A percentile compares a stretch with the other conserved stretches of the same genome.
These are phyloP conservation scores for Oscarella lobularis DNA, from an alignment of 37 sponge, comb jelly and placozoan genomes.

Conservation along the genomic window DNA sequence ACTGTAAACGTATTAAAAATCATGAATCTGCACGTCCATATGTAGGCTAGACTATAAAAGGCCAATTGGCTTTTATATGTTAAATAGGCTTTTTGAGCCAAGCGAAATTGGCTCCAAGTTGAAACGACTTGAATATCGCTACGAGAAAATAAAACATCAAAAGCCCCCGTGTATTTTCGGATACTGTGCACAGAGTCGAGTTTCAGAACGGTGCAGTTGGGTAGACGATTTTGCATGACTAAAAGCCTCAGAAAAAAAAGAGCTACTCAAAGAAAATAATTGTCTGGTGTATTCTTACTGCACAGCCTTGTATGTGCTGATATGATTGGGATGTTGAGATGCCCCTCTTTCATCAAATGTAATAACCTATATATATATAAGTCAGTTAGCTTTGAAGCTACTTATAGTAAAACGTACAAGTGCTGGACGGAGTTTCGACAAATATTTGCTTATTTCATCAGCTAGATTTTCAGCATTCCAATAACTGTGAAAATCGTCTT, in stretches of 20 bases:
- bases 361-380: constrained; percentile 28
- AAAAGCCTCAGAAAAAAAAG: too few species aligned
- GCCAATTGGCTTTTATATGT: background rate
- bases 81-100: background rate
- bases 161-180: constrained; percentile 15
- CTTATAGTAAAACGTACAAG: too few species aligned
- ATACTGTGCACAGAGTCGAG: constrained; percentile 7
- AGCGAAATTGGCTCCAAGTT: background rate
- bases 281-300: background rate
- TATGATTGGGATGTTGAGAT: constrained; percentile 86
- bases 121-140: background rate
- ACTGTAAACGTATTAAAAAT: background rate
- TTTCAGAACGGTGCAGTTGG: background rate
- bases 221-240: background rate
- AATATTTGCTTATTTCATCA: background rate
- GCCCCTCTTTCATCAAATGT: constrained; percentile 84
- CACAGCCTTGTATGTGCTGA: constrained; percentile 40
- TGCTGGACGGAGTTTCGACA: background rate
- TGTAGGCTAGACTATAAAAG: background rate
- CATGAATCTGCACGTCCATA: background rate
- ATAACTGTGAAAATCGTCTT: background rate
- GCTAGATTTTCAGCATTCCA: background rate
- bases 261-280: too few species aligned
- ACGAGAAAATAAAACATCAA: constrained; percentile 5
- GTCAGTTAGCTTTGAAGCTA: too few species aligned